Conservation (phyloP, 2,113 vertebrate genomes). For the Brachyhypopomus gauderio region DNA sequence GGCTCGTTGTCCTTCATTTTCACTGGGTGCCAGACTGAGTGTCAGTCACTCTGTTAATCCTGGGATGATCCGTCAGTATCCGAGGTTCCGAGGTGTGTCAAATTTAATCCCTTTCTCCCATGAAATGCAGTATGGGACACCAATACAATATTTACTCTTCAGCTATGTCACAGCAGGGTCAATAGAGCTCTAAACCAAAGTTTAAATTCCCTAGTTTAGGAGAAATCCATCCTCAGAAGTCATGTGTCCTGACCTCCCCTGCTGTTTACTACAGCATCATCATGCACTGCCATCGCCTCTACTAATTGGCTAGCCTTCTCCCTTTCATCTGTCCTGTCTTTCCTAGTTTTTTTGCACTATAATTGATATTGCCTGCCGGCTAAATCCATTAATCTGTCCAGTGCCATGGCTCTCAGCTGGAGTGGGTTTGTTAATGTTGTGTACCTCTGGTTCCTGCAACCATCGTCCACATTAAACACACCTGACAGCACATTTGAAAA, state of each 20-base stretch:
- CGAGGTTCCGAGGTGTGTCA: conserved; percentile 3
- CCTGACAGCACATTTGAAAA: conserved; percentile 65
- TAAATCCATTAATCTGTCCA: conserved; percentile 70
- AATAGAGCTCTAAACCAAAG: conserved; percentile 24
- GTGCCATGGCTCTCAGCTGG: conserved; percentile 51
- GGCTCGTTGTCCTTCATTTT: conserved; percentile 6
- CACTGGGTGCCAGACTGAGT: not conserved
- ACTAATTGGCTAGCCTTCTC: conserved; percentile 55
- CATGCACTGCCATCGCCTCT: conserved; percentile 44
- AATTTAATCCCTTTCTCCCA: conserved; percentile 26
- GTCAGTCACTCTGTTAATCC: conserved; percentile 28
- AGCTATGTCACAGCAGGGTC: conserved; percentile 8
- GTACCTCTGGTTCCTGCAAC: conserved; percentile 51
- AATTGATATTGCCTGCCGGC: conserved; percentile 67
- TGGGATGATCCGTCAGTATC: conserved; percentile 21
- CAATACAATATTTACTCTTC: conserved; percentile 18
- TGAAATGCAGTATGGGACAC: not conserved
- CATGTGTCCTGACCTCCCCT: conserved; percentile 4
- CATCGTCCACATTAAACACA: conserved; percentile 67
- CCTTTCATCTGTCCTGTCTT: conserved; percentile 56
- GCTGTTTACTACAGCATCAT: conserved; percentile 4
- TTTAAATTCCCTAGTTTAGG: conserved; percentile 19
- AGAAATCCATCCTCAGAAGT: conserved; percentile 14
- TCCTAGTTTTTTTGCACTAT: conserved; percentile 45
- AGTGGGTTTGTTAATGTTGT: conserved; percentile 42